These are phyloP conservation scores for Eurytoma californica DNA, from an alignment of 2,888 invertebrate genomes.

Conservation along the genomic window DNA sequence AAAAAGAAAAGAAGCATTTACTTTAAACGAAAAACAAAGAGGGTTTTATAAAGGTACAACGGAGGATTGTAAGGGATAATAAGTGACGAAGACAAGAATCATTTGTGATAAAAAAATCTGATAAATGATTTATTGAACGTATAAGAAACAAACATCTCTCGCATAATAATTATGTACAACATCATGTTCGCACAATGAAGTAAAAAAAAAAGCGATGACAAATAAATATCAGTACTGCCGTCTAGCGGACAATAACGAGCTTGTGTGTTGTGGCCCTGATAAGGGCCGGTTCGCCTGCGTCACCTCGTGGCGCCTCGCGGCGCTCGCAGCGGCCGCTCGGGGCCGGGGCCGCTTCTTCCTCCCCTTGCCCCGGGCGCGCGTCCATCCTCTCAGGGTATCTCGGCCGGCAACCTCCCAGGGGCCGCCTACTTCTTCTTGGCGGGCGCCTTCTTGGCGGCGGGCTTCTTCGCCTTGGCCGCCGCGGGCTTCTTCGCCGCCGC, in stretches of 20 bases:
- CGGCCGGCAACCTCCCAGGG: background rate
- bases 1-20: background rate
- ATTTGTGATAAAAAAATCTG: background rate
- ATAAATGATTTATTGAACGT: slow-evolving; percentile 18
- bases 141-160: slow-evolving; percentile 26
- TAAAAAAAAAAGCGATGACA: slow-evolving; percentile 15
- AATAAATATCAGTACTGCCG: background rate
- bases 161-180: slow-evolving; percentile 5
- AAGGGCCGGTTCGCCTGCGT: slow-evolving; percentile 42
- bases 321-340: background rate
- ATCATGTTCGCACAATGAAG: slow-evolving; percentile 13
- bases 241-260: background rate
- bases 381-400: background rate
- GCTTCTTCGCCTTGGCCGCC: slow-evolving; percentile 41
- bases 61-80: background rate
- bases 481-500: slow-evolving; percentile 33
- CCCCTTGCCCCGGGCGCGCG: background rate
- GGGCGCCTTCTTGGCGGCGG: slow-evolving; percentile 44
- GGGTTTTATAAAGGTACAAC: background rate
- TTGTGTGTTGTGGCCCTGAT: slow-evolving; percentile 44
- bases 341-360: background rate
- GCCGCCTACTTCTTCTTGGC: slow-evolving; percentile 47
- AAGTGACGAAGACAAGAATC: background rate
- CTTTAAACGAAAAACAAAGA: too few species aligned
- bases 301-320: background rate